Evolutionary conservation across 2,113 vertebrate genomes (phyloP).

Genomic region (Lanius collurio): DNA sequence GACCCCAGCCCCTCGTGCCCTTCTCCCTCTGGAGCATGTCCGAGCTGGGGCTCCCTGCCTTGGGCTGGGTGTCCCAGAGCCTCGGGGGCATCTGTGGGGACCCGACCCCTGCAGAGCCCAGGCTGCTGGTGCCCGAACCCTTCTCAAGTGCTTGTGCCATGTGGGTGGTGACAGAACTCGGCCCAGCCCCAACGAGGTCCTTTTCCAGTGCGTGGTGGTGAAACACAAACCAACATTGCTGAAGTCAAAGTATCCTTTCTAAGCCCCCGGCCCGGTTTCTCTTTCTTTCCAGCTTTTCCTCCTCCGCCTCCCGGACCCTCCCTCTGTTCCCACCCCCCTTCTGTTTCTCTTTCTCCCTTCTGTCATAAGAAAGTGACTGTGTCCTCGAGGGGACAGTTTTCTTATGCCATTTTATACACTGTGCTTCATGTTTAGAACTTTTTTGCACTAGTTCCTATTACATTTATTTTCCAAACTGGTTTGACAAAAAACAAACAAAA

Average conservation of each 20-base stretch:
- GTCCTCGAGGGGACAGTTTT: conserved; percentile 72
- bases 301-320: not conserved
- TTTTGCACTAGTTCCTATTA: conserved; percentile 84
- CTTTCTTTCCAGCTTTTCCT: conserved; percentile 49
- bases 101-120: not conserved
- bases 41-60: not conserved
- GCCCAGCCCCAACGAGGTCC: conserved; percentile 6
- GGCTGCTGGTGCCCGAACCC: conserved; percentile 66
- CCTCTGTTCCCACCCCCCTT: conserved; percentile 40
- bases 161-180: conserved; percentile 35
- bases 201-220: conserved; percentile 30
- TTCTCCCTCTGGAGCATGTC: rapidly evolving
- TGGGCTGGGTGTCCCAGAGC: not conserved
- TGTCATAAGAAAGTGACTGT: conserved; percentile 72
- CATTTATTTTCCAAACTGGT: conserved; percentile 78
- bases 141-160: conserved; percentile 60
- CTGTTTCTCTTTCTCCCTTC: conserved; percentile 60
- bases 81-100: not conserved
- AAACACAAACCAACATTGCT: conserved; percentile 10
- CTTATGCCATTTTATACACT: conserved; percentile 84
- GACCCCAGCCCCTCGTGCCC: not conserved
- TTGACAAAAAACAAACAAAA: conserved; percentile 64
- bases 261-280: conserved; percentile 19
- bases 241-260: conserved; percentile 62
- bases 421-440: conserved; percentile 83